A percentile compares a stretch with the other conserved stretches of the same genome.
These are phyloP conservation scores for Phylloscopus trochilus DNA, from an alignment of 2,113 vertebrate genomes.

Conservation along the genomic window DNA sequence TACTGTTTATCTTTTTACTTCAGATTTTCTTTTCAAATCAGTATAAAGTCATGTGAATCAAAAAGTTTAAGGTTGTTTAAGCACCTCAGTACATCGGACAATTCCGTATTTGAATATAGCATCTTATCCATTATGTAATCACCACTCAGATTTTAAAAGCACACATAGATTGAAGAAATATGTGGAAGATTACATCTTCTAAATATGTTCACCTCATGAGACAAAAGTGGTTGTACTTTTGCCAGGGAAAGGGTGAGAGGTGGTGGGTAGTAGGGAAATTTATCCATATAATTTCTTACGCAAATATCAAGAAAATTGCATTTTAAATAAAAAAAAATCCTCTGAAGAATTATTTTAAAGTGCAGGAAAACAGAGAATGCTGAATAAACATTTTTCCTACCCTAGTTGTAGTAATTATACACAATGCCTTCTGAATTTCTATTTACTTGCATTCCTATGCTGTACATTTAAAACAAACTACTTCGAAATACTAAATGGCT, in stretches of 20 bases:
- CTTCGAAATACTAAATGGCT: not conserved
- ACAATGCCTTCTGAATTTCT: not conserved
- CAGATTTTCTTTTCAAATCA: not conserved
- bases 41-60: not conserved
- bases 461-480: not conserved
- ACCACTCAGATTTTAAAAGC: not conserved
- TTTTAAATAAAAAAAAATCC: not conserved
- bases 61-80: not conserved
- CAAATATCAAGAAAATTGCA: not conserved
- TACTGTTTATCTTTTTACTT: not conserved
- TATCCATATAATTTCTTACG: not conserved
- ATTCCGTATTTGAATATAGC: not conserved
- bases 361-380: not conserved
- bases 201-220: not conserved
- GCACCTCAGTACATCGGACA: not conserved
- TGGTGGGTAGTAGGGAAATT: not conserved
- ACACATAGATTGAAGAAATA: not conserved
- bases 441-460: not conserved
- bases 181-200: not conserved
- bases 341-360: not conserved
- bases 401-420: not conserved
- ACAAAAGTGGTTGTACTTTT: not conserved
- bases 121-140: not conserved
- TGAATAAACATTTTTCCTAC: not conserved
- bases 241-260: accelerated